These are phyloP conservation scores for Meiosimyza platycephala DNA, from an alignment of 2,888 invertebrate species.

Conservation along the genomic window DNA sequence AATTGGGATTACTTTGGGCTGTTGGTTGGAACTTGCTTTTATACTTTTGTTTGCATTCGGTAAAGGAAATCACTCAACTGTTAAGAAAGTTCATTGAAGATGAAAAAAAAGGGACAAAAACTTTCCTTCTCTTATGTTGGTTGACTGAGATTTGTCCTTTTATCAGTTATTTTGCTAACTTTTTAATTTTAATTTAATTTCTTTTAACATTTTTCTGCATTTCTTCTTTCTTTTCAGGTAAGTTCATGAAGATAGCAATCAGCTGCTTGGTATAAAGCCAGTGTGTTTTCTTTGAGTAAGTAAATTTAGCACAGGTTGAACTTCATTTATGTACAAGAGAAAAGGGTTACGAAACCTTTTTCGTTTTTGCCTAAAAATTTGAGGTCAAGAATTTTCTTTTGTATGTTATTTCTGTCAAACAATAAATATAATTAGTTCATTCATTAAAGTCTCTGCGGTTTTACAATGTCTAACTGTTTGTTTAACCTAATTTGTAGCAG, in stretches of 20 bases:
- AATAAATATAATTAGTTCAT: no score
- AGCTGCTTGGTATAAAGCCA: not conserved
- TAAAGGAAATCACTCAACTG: constrained; percentile 1
- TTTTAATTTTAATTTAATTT: constrained; percentile 9
- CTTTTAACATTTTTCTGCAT: not conserved
- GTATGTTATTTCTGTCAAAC: no score
- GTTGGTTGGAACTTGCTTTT: not conserved
- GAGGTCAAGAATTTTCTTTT: no score
- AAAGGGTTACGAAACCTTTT: not conserved
- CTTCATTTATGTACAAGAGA: no score
- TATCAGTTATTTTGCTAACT: constrained; percentile 7
- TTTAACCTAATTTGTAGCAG: no score
- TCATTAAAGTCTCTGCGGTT: no score
- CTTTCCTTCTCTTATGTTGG: not conserved
- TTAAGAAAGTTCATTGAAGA: not conserved
- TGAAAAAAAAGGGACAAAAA: not conserved
- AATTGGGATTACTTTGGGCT: constrained; percentile 3
- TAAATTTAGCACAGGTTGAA: no score
- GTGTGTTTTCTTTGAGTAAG: not conserved
- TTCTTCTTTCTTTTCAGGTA: constrained; percentile 8
- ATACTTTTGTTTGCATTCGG: no score
- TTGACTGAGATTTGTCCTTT: constrained; percentile 10
- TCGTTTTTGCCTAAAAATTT: not conserved
- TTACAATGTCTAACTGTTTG: no score
- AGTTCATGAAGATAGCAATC: not conserved